A percentile compares a stretch with the other conserved stretches of the same genome.
phyloP scores from a whole-genome alignment of 2,113 vertebrate genomes.

The Nymphicus hollandicus region DNA sequence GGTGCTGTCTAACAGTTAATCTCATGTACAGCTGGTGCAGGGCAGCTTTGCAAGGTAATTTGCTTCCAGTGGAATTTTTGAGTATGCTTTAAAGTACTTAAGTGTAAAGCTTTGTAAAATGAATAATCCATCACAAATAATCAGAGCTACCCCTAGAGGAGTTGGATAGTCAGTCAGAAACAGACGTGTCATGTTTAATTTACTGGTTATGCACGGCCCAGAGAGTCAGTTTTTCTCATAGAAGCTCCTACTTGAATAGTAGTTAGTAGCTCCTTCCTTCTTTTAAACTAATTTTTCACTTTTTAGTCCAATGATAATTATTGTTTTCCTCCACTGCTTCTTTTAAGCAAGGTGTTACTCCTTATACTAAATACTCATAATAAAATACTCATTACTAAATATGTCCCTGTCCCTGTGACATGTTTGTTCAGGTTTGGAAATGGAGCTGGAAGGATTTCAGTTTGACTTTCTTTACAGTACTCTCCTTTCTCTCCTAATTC shows the following conservation, averaged over 20 bases:
- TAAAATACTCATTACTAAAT: background rate
- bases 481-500: background rate
- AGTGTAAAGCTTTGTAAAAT: conserved; percentile 7
- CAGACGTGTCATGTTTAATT: background rate
- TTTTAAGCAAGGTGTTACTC: background rate
- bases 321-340: background rate
- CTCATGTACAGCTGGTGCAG: background rate
- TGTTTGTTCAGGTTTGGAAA: background rate
- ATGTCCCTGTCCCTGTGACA: background rate
- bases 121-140: background rate
- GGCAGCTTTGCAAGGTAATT: background rate
- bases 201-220: background rate
- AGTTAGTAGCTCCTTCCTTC: background rate
- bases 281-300: background rate
- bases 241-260: background rate
- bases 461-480: background rate
- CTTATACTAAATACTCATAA: background rate
- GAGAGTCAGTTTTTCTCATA: background rate
- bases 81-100: background rate
- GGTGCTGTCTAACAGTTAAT: background rate
- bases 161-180: background rate
- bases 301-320: background rate
- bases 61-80: background rate
- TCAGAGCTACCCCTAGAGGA: background rate
- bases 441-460: background rate